A percentile compares a stretch with the other conserved stretches of the same genome.
These are phyloP conservation scores for Drosophila kambysellisi DNA, from an alignment of 2,888 invertebrate genomes.

Conservation along the genomic window DNA sequence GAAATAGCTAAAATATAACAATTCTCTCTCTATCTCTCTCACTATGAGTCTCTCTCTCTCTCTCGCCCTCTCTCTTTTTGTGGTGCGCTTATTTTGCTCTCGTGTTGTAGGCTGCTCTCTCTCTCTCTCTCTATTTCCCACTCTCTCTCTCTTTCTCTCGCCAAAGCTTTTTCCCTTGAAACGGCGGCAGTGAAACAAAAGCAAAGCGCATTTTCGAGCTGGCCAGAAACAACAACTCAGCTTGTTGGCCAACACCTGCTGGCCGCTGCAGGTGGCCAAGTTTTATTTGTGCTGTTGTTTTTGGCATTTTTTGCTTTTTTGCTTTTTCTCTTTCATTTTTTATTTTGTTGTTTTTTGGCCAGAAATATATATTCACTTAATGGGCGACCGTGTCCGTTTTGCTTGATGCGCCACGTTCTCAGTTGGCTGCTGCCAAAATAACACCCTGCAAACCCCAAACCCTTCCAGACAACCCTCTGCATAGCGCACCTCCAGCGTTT, in stretches of 20 bases:
- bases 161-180: constrained; percentile 56
- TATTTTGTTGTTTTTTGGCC: constrained; percentile 20
- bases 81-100: background rate
- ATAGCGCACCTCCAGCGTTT: constrained; percentile 27
- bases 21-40: background rate
- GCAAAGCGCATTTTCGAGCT: constrained; percentile 25
- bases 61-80: background rate
- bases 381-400: constrained; percentile 74
- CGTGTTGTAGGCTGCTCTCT: constrained; percentile 4
- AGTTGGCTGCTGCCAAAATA: constrained; percentile 43
- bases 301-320: background rate
- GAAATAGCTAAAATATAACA: background rate
- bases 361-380: constrained; percentile 76
- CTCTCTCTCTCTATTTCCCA: constrained; percentile 1
- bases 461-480: background rate
- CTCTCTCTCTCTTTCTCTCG: constrained; percentile 10
- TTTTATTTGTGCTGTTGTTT: constrained; percentile 9
- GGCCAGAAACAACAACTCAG: constrained; percentile 29
- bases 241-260: constrained; percentile 47
- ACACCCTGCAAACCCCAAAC: background rate
- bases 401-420: constrained; percentile 76
- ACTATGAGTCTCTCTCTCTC: background rate
- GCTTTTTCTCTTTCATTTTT: background rate
- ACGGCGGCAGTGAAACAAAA: constrained; percentile 59
- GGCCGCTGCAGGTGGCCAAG: constrained; percentile 63